Conservation (phyloP, 2,113 vertebrate species). For the Dryoscopus gambensis region DNA sequence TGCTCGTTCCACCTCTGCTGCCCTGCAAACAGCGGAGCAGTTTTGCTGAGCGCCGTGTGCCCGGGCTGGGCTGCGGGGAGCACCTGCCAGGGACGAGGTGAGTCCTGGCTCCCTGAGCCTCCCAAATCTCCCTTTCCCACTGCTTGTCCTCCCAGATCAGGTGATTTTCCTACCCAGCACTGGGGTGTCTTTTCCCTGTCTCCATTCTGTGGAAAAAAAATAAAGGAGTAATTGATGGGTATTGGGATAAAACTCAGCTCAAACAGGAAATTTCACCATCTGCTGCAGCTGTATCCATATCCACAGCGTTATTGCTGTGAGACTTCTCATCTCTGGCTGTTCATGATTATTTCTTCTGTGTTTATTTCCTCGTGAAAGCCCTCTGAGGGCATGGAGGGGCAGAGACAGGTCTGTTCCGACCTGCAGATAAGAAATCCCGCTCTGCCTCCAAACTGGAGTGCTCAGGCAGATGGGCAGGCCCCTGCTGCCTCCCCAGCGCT, state of each 20-base stretch:
- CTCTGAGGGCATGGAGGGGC: not conserved
- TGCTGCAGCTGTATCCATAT: accelerated
- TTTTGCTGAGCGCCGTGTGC: not conserved
- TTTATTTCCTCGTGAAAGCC: not conserved
- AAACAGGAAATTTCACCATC: not conserved
- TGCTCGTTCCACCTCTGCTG: slow-evolving; percentile 12
- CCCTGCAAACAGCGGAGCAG: not conserved
- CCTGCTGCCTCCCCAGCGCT: not conserved
- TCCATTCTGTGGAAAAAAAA: not conserved
- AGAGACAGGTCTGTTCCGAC: not conserved
- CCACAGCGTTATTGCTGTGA: not conserved
- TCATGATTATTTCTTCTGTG: accelerated
- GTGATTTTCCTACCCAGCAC: accelerated
- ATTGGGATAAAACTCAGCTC: not conserved
- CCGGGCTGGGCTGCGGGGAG: not conserved
- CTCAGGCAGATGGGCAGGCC: not conserved
- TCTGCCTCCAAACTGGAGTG: not conserved
- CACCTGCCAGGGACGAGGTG: not conserved
- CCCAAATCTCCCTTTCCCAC: not conserved
- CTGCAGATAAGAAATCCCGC: not conserved
- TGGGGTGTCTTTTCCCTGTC: not conserved
- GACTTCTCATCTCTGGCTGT: not conserved
- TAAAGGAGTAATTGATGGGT: not conserved
- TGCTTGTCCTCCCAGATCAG: not conserved
- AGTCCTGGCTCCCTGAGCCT: not conserved